Base-by-base conservation (phyloP, 2,888 invertebrate genomes). In the Torymus aiolomorphi region DNA sequence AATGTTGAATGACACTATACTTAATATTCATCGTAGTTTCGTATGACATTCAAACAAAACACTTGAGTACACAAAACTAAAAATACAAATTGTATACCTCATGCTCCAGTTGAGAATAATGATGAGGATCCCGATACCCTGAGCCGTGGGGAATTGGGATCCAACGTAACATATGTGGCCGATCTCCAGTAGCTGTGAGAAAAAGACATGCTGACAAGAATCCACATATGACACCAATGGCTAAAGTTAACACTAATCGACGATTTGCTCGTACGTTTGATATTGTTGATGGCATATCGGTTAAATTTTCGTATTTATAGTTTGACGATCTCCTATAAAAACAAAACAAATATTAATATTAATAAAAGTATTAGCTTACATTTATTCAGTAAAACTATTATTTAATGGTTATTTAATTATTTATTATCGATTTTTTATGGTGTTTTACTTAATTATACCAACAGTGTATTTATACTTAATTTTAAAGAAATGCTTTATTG, bases 191-290 rank as follows among this genome's bases (percentile, higher is more conserved):
- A 65, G 93, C 92, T 84, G 93, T 93, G 88, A 94, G 92, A 84
- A 94, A 91, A 84, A 95, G 92, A 90, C 95, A 96, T 81, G 96
- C 95, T 87, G 95, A 94, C 89, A 94, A 93, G 92, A 96, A 96
- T 86, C 96, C 96, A 86, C 94, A 94, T 5, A 94, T 92, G 87
- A 95, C 93, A 84, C 96, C 96, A 85, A 93, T 92, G 87, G 93
- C 92, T 87, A 96, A 92, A 81, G 95, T 94, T 88, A 95, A 90
- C 87, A 95, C 91, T 91, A 94, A 94, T 83, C 94, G 94, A 81
- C 94, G 93, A 85, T 94, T 94, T 52, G 87, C 87, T 80, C 89
- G 87, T 57, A 86, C 83, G 78, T 85, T 86, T 86, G 65, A 76
- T 8, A 65, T 54, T 2, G 74, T 14, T 14, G 76, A 54, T 70